A percentile compares a stretch with the other conserved stretches of the same genome.
phyloP scores from a whole-genome alignment of 2,888 invertebrate species.

The Ceraclea dissimilis region DNA sequence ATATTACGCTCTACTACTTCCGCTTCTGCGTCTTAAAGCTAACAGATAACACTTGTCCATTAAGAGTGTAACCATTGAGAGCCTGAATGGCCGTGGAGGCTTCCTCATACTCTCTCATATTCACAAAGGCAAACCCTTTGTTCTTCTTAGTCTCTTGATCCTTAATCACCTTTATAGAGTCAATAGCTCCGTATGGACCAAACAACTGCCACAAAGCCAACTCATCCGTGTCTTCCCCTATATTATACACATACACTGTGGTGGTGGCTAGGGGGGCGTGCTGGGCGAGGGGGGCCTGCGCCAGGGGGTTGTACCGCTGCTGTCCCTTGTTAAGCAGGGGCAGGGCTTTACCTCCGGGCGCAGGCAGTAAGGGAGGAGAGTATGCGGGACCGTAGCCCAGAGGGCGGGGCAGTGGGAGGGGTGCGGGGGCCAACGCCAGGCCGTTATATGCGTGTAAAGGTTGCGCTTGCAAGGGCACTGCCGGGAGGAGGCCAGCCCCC shows the following conservation, averaged over 20 bases:
- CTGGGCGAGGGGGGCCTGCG: conserved; percentile 39
- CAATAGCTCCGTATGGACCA: conserved; percentile 48
- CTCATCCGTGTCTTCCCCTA: conserved; percentile 48
- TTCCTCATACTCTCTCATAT: conserved; percentile 50
- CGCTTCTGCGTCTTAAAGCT: conserved; percentile 52
- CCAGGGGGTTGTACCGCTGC: conserved; percentile 48
- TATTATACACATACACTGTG: conserved; percentile 49
- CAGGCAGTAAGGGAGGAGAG: conserved; percentile 43
- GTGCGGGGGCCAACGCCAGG: conserved; percentile 37
- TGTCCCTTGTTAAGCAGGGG: conserved; percentile 48
- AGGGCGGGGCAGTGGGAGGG: conserved; percentile 39
- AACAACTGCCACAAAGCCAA: conserved; percentile 48
- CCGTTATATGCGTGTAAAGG: conserved; percentile 38
- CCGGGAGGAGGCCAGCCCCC: conserved; percentile 29
- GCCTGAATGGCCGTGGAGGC: conserved; percentile 49
- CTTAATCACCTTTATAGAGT: conserved; percentile 49
- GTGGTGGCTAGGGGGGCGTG: conserved; percentile 39
- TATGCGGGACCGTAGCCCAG: conserved; percentile 37
- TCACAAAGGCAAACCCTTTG: conserved; percentile 48
- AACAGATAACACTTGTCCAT: conserved; percentile 50
- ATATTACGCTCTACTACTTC: conserved; percentile 26
- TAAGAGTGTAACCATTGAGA: conserved; percentile 49
- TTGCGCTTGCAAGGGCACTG: conserved; percentile 41
- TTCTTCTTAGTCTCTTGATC: conserved; percentile 50
- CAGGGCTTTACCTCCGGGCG: conserved; percentile 46